These are phyloP conservation scores for Chymomyza costata DNA, from an alignment of 1,140 invertebrate genomes.

Conservation along the genomic window DNA sequence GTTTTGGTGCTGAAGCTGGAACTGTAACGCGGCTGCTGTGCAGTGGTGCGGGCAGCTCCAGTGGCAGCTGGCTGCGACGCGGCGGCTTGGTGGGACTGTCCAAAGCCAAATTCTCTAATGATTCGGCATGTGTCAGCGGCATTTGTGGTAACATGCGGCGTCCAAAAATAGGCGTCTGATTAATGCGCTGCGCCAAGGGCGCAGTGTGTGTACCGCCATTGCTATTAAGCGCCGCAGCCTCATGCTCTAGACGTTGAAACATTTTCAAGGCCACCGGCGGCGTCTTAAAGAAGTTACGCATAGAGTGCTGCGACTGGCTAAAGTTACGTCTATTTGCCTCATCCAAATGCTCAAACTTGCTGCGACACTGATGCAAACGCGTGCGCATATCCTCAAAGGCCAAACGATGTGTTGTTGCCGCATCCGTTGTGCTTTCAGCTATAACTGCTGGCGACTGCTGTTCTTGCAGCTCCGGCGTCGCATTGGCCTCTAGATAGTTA, in stretches of 20 bases:
- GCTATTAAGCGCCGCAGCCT: conserved; percentile 35
- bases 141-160: conserved; percentile 27
- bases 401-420: conserved; percentile 11
- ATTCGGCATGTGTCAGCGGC: conserved; percentile 50
- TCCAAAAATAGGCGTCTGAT: conserved; percentile 72
- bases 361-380: conserved; percentile 63
- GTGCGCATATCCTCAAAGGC: conserved; percentile 63
- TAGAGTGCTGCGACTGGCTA: conserved; percentile 57
- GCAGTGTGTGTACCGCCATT: conserved; percentile 5
- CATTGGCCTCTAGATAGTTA: conserved; percentile 67
- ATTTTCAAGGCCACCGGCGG: conserved; percentile 65
- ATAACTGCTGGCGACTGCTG: not conserved
- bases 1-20: conserved; percentile 28
- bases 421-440: not conserved
- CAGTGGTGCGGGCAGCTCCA: too few species aligned
- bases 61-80: not conserved
- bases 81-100: not conserved
- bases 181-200: conserved; percentile 53
- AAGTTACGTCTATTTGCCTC: conserved; percentile 59
- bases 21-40: too few species aligned
- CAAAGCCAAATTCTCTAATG: conserved; percentile 47
- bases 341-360: conserved; percentile 65
- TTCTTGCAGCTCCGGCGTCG: not conserved
- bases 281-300: conserved; percentile 68
- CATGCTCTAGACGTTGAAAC: conserved; percentile 64